These are phyloP conservation scores for Alcedo atthis DNA, from an alignment of 2,797 vertebrate species.

Conservation along the genomic window DNA sequence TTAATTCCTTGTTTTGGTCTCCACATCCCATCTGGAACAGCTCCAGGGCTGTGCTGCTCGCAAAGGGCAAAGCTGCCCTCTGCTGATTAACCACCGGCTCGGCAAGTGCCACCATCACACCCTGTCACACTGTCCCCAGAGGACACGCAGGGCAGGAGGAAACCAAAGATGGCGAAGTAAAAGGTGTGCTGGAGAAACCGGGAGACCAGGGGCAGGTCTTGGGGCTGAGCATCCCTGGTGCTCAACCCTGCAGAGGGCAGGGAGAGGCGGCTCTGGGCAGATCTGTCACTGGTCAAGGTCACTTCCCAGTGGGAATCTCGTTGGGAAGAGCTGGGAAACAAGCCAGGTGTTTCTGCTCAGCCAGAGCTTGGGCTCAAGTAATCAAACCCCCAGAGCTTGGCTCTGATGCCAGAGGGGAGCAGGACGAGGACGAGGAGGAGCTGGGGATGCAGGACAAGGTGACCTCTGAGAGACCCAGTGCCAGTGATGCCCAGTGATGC, in stretches of 20 bases:
- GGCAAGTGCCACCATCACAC: background rate
- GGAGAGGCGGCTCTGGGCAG: background rate
- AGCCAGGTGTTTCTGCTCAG: background rate
- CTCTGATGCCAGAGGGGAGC: rapidly evolving
- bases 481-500: background rate
- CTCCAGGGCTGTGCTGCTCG: rapidly evolving
- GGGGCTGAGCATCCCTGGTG: background rate
- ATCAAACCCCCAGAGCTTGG: background rate
- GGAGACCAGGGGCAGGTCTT: background rate
- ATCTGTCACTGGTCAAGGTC: rapidly evolving
- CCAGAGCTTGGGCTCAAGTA: background rate
- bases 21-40: background rate
- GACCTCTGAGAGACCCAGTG: rapidly evolving
- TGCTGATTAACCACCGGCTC: background rate
- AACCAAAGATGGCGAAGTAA: background rate
- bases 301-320: background rate
- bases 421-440: background rate
- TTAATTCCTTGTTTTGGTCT: background rate
- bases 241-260: too few species aligned
- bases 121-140: background rate
- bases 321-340: rapidly evolving
- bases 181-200: rapidly evolving
- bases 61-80: constrained; percentile 15
- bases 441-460: background rate
- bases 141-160: background rate